phyloP scores from a whole-genome alignment of 2,888 invertebrate species.

The Zhuqinia jingwanae region DNA sequence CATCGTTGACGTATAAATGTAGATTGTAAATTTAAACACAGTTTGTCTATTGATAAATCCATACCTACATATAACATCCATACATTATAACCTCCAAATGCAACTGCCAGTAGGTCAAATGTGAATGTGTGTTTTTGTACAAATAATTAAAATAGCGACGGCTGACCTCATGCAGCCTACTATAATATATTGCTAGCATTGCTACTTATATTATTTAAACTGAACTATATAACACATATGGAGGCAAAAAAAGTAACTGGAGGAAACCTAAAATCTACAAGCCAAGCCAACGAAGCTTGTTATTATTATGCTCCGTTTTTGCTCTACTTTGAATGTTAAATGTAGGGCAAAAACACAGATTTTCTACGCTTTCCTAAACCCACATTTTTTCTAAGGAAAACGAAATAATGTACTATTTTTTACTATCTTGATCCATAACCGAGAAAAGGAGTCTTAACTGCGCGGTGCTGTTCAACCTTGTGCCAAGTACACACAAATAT shows the following conservation, averaged over 20 bases:
- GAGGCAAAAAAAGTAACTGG: slow-evolving; percentile 30
- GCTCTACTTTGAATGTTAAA: slow-evolving; percentile 48
- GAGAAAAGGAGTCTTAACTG: slow-evolving; percentile 2
- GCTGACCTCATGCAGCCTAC: slow-evolving; percentile 29
- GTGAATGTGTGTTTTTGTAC: slow-evolving; percentile 35
- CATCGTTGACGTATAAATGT: background rate
- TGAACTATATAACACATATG: background rate
- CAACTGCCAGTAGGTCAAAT: slow-evolving; percentile 58
- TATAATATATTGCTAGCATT: background rate
- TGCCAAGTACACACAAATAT: slow-evolving; percentile 34
- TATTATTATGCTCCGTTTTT: slow-evolving; percentile 20
- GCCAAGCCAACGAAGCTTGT: slow-evolving; percentile 31
- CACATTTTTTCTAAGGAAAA: slow-evolving; percentile 32
- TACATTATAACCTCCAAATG: background rate
- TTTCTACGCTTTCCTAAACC: slow-evolving; percentile 44
- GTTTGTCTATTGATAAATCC: background rate
- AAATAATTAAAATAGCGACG: slow-evolving; percentile 61
- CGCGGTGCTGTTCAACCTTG: slow-evolving; percentile 30
- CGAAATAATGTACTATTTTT: background rate
- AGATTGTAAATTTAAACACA: background rate
- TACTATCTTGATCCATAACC: background rate
- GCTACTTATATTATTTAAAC: background rate
- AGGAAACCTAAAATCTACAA: slow-evolving; percentile 22
- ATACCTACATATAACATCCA: background rate
- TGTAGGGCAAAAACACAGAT: slow-evolving; percentile 44